phyloP scores from a whole-genome alignment of 2,797 vertebrate species.

The Sternotherus odoratus region DNA sequence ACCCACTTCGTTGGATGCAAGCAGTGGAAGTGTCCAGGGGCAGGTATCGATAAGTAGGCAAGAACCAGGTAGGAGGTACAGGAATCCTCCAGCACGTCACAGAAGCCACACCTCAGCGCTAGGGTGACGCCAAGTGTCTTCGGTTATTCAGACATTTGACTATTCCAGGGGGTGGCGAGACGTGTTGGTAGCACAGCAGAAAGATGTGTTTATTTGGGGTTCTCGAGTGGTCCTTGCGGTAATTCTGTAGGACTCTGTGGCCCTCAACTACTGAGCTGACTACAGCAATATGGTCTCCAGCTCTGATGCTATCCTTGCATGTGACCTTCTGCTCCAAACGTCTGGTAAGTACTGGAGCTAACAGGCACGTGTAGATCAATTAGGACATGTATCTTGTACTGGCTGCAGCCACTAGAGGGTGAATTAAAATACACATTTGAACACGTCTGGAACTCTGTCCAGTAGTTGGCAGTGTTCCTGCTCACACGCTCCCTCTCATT shows the following conservation, averaged over 20 bases:
- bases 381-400: neutral
- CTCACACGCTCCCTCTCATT: neutral
- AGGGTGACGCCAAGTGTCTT: neutral
- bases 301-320: neutral
- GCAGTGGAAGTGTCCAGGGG: too few relatives aligned
- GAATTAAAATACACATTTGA: neutral
- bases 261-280: slow-evolving; percentile 74
- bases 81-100: neutral
- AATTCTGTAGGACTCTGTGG: slow-evolving; percentile 48
- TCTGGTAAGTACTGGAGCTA: neutral
- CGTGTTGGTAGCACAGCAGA: neutral
- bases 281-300: slow-evolving; percentile 67
- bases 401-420: neutral
- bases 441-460: neutral
- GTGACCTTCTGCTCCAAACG: neutral
- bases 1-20: too few relatives aligned
- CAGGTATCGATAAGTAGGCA: too few relatives aligned
- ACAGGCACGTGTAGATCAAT: neutral
- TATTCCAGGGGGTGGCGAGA: neutral
- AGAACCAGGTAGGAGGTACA: too few relatives aligned
- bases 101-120: neutral
- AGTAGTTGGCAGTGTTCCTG: neutral
- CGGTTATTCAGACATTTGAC: slow-evolving; percentile 10
- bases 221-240: slow-evolving; percentile 40
- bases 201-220: neutral